Percentiles rank a stretch among this genome's conserved stretches.
phyloP scores from a whole-genome alignment of 1,140 invertebrate genomes.

The Drosophila ficusphila region DNA sequence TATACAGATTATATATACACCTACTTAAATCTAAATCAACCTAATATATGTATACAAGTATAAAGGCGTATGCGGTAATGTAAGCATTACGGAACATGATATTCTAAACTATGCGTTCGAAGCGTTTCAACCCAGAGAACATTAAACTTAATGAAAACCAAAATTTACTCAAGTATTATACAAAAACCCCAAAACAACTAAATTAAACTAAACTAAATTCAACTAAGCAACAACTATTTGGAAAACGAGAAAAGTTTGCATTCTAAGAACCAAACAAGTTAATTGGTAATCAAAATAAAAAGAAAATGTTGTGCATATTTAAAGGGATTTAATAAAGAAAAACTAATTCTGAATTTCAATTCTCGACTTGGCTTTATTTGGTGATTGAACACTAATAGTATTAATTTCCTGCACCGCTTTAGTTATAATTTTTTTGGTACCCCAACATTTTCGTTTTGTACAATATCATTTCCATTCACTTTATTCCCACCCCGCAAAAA shows the following conservation, averaged over 20 bases:
- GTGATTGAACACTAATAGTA: too few species aligned
- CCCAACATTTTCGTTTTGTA: conserved; percentile 32
- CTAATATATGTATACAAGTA: conserved; percentile 48
- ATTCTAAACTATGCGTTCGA: conserved; percentile 80
- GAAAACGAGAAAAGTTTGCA: conserved; percentile 51
- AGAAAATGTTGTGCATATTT: conserved; percentile 80
- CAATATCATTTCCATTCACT: conserved; percentile 18
- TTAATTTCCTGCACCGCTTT: not conserved
- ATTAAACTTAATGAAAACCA: conserved; percentile 45
- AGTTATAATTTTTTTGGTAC: not conserved
- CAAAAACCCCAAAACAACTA: conserved; percentile 27
- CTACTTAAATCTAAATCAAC: conserved; percentile 39
- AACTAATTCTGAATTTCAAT: conserved; percentile 39
- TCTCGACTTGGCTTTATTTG: not conserved
- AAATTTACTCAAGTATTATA: conserved; percentile 73
- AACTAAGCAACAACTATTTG: conserved; percentile 16
- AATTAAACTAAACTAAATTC: conserved; percentile 27
- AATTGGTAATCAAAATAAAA: conserved; percentile 76
- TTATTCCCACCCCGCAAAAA: not conserved
- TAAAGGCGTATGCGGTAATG: conserved; percentile 12
- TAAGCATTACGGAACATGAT: conserved; percentile 52
- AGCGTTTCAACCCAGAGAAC: conserved; percentile 66
- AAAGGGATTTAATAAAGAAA: conserved; percentile 78
- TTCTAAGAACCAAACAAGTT: conserved; percentile 72
- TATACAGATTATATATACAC: conserved; percentile 75